phyloP scores from a whole-genome alignment of 2,888 invertebrate species.

The Acanthosepion pharaonis region DNA sequence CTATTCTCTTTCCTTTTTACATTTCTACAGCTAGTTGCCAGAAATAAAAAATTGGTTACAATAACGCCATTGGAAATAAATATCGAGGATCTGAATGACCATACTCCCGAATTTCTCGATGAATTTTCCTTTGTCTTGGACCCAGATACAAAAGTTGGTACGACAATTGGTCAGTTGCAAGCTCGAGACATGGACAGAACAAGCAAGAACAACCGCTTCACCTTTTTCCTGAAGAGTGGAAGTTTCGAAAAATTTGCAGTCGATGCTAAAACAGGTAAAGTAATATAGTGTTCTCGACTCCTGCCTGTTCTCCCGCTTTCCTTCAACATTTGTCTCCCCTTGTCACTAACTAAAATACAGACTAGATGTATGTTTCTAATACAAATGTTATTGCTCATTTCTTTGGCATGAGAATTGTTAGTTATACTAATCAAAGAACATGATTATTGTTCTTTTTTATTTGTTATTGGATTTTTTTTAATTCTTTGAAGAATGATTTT shows the following conservation, averaged over 20 bases:
- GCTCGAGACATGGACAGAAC: constrained; percentile 48
- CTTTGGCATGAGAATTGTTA: not conserved
- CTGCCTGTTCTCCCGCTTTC: not conserved
- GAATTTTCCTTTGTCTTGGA: constrained; percentile 42
- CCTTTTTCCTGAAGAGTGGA: constrained; percentile 43
- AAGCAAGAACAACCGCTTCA: constrained; percentile 45
- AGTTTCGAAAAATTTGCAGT: constrained; percentile 50
- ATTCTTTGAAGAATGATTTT: not conserved
- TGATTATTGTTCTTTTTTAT: too few species aligned
- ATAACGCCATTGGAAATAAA: constrained; percentile 48
- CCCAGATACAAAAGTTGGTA: constrained; percentile 43
- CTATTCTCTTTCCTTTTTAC: not conserved
- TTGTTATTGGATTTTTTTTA: too few species aligned
- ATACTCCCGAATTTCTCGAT: constrained; percentile 52
- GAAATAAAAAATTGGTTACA: not conserved
- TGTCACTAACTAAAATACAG: not conserved
- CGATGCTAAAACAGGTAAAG: constrained; percentile 47
- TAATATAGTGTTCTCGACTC: not conserved
- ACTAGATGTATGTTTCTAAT: not conserved
- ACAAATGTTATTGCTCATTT: not conserved
- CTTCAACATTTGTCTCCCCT: not conserved
- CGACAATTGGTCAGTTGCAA: constrained; percentile 44
- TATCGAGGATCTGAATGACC: constrained; percentile 56
- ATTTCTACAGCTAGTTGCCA: not conserved
- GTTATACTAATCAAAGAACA: not conserved